Base-by-base conservation (phyloP, 2,888 invertebrate species). In the Leucophora obtusa region DNA sequence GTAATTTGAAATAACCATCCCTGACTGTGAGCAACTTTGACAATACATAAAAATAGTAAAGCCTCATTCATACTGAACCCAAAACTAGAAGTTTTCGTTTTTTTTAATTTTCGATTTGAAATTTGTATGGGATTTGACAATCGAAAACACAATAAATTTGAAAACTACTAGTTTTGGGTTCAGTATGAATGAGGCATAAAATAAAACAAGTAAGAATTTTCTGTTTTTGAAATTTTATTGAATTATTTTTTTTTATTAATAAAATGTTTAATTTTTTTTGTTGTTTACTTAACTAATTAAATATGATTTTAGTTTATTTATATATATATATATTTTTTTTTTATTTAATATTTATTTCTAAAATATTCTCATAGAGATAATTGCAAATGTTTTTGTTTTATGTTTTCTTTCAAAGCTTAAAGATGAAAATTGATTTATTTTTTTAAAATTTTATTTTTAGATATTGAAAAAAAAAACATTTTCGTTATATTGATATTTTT, bases 291-390 rank as follows among this genome's bases (percentile, higher is more conserved):
- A 79, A 73, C 7, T 79, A 78, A 38, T 65, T 59, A 51, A 58
- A 69, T 56, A 33, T 62, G 21, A 35, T 72, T 54, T 56, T 15
- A 53, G 2, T 17, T 65, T 38, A 60, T 58, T 72, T 65, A 47
- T 85, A 83, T 85, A 84, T 85, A 84, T n/a, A n/a, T n/a, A n/a
- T n/a, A n/a, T n/a, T n/a, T n/a, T n/a, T 84, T 84, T 85, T 83
- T 84, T 84, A 87, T 85, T 84, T 15, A 47, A 47, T 47, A 85
- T 85, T 85, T 85, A 84, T 84, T 86, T 85, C 84, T 82, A 75
- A 82, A 82, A 77, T 74, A 73, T 73, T 81, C 81, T 81, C 81
- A 81, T 81, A 77, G 81, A 81, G 81, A 81, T 70, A 76, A 82
- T 83, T 82, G 82, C 82, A 79, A 82, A 62, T 77, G n/a, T n/a